Base-by-base conservation (phyloP, 1,140 invertebrate genomes). In the Musca domestica region DNA sequence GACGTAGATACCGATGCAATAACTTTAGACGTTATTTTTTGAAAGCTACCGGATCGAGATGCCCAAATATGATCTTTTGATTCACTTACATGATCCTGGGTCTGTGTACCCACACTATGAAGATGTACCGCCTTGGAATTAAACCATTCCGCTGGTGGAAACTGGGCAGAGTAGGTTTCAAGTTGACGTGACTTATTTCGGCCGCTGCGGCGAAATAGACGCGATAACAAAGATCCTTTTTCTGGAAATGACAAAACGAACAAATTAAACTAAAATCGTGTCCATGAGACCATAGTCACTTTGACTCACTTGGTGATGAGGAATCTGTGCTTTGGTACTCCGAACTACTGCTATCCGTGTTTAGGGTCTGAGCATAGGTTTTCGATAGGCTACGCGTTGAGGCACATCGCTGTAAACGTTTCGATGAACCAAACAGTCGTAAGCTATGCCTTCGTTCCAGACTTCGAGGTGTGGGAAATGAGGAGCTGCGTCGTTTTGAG, bases 101-200 rank as follows among this genome's bases (percentile, higher is more conserved):
- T 95, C 84, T 95, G 92, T 46, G 92, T 95, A 58, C 90, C 91
- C 70, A 93, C 90, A 74, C 91, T 93, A 76, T 94, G 92, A 70
- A 93, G 84, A 82, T 93, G 91, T 68, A 92, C 89, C 70, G 92
- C 91, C 73, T 91, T 87, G 5, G 90, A 90, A 83, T 94, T 94
- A 83, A 93, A 93, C 93, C 93, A 95, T 82, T 96, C 94, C 34
- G 90, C 89, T 67, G 94, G 94, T 70, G 94, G 94, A 83, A 95
- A 95, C 83, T 95, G 93, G 17, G 91, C 92, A 77, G 93, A 93
- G 81, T 94, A 95, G 14, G 92, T 93, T 71, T 90, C 90, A 84
- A 90, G 87, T 64, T 86, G 84, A 67, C 83, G 82, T 74, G 84
- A 83, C 67, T 84, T 88, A 78, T 86, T 84, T 83, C 90, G 88